Percentiles rank a stretch among this genome's conserved stretches.
Conservation (phyloP, 2,888 invertebrate species). For the Crioceris asparagi region DNA sequence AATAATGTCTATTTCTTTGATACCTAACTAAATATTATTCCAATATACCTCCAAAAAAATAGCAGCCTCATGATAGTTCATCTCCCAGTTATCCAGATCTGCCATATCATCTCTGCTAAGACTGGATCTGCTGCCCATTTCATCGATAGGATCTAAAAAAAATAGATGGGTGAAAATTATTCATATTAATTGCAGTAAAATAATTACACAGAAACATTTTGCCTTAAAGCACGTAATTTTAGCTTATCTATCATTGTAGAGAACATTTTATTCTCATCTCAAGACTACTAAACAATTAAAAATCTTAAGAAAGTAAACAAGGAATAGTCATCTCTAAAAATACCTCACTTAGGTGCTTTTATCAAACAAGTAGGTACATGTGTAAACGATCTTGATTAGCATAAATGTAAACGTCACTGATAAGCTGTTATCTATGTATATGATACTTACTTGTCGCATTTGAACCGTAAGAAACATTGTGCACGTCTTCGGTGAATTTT, state of each 20-base stretch:
- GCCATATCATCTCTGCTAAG: constrained; percentile 44
- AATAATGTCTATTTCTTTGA: neutral
- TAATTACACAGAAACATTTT: constrained; percentile 4
- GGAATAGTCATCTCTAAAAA: no score
- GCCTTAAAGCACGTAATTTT: no score
- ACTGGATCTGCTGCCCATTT: constrained; percentile 54
- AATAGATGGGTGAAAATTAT: neutral
- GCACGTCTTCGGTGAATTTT: constrained; percentile 49
- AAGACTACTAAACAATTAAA: no score
- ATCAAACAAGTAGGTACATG: no score
- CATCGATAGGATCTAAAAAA: constrained; percentile 40
- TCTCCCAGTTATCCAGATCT: constrained; percentile 63
- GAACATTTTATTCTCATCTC: no score
- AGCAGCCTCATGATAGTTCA: constrained; percentile 84
- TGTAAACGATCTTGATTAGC: no score
- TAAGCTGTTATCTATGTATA: constrained; percentile 1
- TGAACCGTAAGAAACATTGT: constrained; percentile 47
- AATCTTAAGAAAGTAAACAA: no score
- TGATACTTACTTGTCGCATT: constrained; percentile 47
- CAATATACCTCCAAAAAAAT: constrained; percentile 66
- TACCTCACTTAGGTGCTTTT: no score
- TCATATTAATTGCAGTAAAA: neutral
- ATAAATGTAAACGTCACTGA: no score
- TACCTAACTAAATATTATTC: neutral
- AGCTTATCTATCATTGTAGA: no score